A percentile compares a stretch with the other conserved stretches of the same genome.
Evolutionary conservation across 2,797 vertebrate species (phyloP).

Genomic region (Platalea minor): DNA sequence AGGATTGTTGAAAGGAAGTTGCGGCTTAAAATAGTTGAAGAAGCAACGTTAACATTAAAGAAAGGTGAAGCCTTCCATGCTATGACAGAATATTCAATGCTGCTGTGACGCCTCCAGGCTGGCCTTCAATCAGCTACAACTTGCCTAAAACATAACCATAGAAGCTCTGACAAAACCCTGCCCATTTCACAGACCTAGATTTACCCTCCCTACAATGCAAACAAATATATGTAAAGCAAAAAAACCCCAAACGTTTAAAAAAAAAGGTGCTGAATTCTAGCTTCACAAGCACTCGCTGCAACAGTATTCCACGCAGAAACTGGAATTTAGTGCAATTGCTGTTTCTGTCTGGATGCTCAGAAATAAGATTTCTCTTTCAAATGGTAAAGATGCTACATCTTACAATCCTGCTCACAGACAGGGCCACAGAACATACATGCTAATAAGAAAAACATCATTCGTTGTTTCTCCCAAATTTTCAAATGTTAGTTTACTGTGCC

Average conservation of each 20-base stretch:
- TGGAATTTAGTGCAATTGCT: background rate
- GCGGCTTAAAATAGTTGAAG: background rate
- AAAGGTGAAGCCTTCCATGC: background rate
- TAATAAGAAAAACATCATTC: background rate
- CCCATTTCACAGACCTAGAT: background rate
- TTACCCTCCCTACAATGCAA: background rate
- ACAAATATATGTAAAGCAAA: background rate
- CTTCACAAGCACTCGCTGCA: background rate
- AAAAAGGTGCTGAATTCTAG: accelerated
- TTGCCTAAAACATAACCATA: background rate
- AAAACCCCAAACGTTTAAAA: background rate
- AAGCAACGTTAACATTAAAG: background rate
- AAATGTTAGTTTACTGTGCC: background rate
- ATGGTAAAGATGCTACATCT: background rate
- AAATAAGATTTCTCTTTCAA: background rate
- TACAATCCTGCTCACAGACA: background rate
- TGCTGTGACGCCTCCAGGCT: background rate
- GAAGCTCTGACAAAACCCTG: background rate
- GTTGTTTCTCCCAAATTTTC: background rate
- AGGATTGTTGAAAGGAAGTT: background rate
- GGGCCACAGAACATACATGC: background rate
- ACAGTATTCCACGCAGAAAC: background rate
- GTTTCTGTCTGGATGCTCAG: background rate
- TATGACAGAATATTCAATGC: background rate
- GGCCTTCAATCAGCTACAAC: background rate